phyloP scores from a whole-genome alignment of 1,140 invertebrate species.

The Diorhabda sublineata region DNA sequence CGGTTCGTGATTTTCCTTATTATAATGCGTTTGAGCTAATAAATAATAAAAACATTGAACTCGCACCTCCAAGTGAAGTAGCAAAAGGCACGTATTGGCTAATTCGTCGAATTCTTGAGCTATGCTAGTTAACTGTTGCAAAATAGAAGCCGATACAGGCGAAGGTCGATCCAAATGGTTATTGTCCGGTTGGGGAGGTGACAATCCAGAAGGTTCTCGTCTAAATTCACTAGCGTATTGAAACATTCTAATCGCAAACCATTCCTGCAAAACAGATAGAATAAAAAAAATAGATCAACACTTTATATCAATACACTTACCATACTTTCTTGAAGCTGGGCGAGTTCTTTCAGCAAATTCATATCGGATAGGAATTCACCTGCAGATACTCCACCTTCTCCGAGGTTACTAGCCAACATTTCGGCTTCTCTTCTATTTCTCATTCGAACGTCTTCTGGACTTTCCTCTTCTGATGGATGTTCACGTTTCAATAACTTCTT shows the following conservation, averaged over 20 bases:
- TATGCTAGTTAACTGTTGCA: slow-evolving; percentile 57
- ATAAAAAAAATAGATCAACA: neutral
- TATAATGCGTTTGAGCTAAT: slow-evolving; percentile 62
- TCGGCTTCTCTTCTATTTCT: slow-evolving; percentile 86
- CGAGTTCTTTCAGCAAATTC: slow-evolving; percentile 73
- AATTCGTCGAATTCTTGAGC: slow-evolving; percentile 82
- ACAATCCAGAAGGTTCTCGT: slow-evolving; percentile 42
- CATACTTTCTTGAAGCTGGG: slow-evolving; percentile 88
- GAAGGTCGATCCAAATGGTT: slow-evolving; percentile 26
- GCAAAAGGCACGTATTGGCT: slow-evolving; percentile 83
- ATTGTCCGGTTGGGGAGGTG: slow-evolving; percentile 43
- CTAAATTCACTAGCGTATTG: slow-evolving; percentile 52
- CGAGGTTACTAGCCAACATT: slow-evolving; percentile 83
- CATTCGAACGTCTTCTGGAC: slow-evolving; percentile 72
- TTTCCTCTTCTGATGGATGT: slow-evolving; percentile 61
- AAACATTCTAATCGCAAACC: slow-evolving; percentile 59
- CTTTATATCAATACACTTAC: slow-evolving; percentile 50
- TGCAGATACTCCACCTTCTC: slow-evolving; percentile 59
- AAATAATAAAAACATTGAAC: slow-evolving; percentile 95
- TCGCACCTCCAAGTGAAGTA: slow-evolving; percentile 86
- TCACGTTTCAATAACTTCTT: slow-evolving; percentile 47
- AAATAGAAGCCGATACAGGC: slow-evolving; percentile 43
- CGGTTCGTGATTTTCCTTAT: slow-evolving; percentile 64
- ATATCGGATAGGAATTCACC: slow-evolving; percentile 48
- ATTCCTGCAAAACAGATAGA: slow-evolving; percentile 50